These are phyloP conservation scores for Zaprionus tsacasi DNA, from an alignment of 1,140 invertebrate genomes.

Conservation along the genomic window DNA sequence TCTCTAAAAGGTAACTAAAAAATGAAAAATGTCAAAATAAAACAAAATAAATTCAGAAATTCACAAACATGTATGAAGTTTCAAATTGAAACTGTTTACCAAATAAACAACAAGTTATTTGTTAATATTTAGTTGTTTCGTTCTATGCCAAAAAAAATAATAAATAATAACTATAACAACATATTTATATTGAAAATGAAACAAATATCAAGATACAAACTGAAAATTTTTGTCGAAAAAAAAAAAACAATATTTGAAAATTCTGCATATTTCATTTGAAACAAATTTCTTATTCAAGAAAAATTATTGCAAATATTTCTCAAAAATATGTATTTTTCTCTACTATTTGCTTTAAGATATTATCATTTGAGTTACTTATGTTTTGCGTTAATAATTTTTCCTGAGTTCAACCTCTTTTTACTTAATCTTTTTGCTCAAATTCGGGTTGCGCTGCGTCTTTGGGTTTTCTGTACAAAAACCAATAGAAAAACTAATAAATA, in stretches of 20 bases:
- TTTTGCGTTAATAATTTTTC: slow-evolving; percentile 50
- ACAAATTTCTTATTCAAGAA: slow-evolving; percentile 76
- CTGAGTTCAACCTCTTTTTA: slow-evolving; percentile 41
- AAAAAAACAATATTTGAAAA: slow-evolving; percentile 70
- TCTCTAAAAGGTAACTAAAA: slow-evolving; percentile 92
- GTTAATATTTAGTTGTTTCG: slow-evolving; percentile 83
- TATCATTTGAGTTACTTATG: slow-evolving; percentile 47
- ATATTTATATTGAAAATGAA: slow-evolving; percentile 63
- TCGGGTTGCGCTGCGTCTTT: slow-evolving; percentile 73
- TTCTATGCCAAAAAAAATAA: slow-evolving; percentile 67
- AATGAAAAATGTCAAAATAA: slow-evolving; percentile 63
- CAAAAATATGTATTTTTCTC: slow-evolving; percentile 59
- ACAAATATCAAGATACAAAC: slow-evolving; percentile 60
- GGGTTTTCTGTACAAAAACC: slow-evolving; percentile 49
- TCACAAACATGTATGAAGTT: slow-evolving; percentile 84
- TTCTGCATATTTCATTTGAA: slow-evolving; percentile 79
- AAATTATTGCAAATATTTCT: slow-evolving; percentile 80
- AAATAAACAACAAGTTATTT: slow-evolving; percentile 72
- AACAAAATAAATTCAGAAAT: slow-evolving; percentile 75
- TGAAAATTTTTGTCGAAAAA: slow-evolving; percentile 39
- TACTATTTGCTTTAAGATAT: slow-evolving; percentile 66
- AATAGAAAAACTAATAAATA: slow-evolving; percentile 28
- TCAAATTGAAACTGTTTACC: slow-evolving; percentile 80
- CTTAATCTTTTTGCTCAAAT: slow-evolving; percentile 53
- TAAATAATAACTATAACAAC: slow-evolving; percentile 53